Base-by-base conservation (phyloP, 2,113 vertebrate species). In the Triplophysa dalaica region DNA sequence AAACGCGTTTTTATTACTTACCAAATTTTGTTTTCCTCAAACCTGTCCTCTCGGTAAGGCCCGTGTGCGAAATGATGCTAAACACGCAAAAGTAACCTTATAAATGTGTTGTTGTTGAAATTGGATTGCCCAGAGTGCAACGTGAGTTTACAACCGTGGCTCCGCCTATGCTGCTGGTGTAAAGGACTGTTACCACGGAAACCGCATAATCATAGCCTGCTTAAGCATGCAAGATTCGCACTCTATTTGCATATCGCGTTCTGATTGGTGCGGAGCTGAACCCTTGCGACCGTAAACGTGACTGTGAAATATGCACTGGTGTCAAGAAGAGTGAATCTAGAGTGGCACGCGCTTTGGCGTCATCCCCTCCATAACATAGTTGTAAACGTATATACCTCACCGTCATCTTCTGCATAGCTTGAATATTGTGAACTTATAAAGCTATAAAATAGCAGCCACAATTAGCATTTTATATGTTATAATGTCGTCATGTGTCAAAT, bases 221-320 rank as follows among this genome's bases (percentile, higher is more conserved):
- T 79, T 84, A 70, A 60, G 45, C 17, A 69, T 56, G 38, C 56
- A 64, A 77, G 9, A 7, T 33, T 74, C 83, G 13, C 75, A 81
- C 64, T 14, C 16, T 11, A 56, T 82, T 38, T 75, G 58, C 70
- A 78, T 60, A 33, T 29, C 8, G 52, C 11, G 17, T 43, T 74
- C 50, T 73, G 17, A 86, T 86, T 86, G 85, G 85, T 43, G 43
- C n/a, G 8, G 3, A 50, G 26, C 6, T 6, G 11, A n/a, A 54
- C 60, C 78, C 75, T 24, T 70, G 82, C 78, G 80, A 63, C 82
- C 38, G 52, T 63, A 75, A 86, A 86, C 83, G 85, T 86, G 85
- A 86, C 85, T 72, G 1, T 2, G 68, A 52, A n/a, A 56, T 72
- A 26, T 58, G 69, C 69, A 38, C 50, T 29, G 70, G 73, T 4